Conservation (phyloP, 2,797 vertebrate species). For the Enteromius radiatus region DNA sequence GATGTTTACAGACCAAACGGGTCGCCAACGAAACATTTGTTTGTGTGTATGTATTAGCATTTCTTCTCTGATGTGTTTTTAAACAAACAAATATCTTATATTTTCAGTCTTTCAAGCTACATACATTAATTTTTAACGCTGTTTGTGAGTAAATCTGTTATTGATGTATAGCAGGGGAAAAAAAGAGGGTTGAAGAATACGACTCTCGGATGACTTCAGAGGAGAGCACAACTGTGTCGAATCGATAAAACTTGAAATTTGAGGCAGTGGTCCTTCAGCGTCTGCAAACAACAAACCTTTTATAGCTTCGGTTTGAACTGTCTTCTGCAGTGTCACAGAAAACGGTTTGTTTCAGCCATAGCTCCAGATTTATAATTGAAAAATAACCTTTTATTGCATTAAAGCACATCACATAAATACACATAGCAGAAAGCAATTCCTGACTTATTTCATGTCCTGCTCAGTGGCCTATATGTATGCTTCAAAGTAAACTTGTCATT, state of each 20-base stretch:
- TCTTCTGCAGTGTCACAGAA: constrained; percentile 16
- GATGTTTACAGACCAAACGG: constrained; percentile 16
- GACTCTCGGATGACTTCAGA: constrained; percentile 34
- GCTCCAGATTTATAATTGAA: constrained; percentile 26
- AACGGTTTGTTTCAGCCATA: constrained; percentile 9
- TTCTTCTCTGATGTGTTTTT: constrained; percentile 20
- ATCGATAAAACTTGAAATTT: constrained; percentile 41
- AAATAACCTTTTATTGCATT: constrained; percentile 21
- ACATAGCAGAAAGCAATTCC: not conserved
- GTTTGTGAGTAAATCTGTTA: constrained; percentile 42
- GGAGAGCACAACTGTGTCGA: constrained; percentile 40
- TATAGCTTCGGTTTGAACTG: constrained; percentile 24
- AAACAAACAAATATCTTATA: constrained; percentile 24
- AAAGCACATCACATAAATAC: constrained; percentile 24
- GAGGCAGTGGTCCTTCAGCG: constrained; percentile 31
- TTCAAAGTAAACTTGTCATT: not conserved
- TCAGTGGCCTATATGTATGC: not conserved
- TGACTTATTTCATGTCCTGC: not conserved
- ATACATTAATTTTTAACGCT: constrained; percentile 34
- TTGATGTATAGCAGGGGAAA: constrained; percentile 43
- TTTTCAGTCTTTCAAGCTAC: constrained; percentile 31
- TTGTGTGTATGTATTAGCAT: constrained; percentile 41
- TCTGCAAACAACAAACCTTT: constrained; percentile 41
- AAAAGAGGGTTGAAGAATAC: constrained; percentile 25
- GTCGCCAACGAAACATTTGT: not conserved